Evolutionary conservation across 2,113 vertebrate species (phyloP), one percentile per base, ranked within the genome.

Genomic region (Podiceps cristatus): DNA sequence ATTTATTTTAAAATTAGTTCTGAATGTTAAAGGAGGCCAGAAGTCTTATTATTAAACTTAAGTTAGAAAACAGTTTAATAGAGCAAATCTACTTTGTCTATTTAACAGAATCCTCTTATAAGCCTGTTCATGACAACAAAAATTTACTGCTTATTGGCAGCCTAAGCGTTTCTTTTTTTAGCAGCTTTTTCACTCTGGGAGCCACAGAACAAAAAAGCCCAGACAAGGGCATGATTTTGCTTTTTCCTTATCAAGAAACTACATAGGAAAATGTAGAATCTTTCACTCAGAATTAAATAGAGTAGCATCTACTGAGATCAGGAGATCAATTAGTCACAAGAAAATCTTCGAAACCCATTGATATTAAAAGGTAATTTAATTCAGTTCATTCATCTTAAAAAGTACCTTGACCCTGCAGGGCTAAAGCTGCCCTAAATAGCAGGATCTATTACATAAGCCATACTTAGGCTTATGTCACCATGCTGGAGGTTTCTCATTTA

Each of bases 401-500:
- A 86, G 56, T 22, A 67, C 22, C 47, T 86, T 95, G 76, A 96
- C 73, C 76, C 72, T 78, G 63, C 47, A 86, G 55, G 59, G 59
- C 76, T 94, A 76, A 91, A 84, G 25, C 68, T 95, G 89, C 60
- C 80, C 93, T 86, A 87, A 89, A 92, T 52, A 95, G 83, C 47
- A 88, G 60, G 76, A 84, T 86, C 76, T 81, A 59, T 92, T 94
- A 88, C 83, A 95, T 92, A 96, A 96, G 96, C 91, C 94, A 81
- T 69, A 81, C 69, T 94, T 63, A 76, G 75, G 29, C 75, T 91
- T 91, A 94, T 87, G 64, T 83, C 71, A 94, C 47, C 40, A 45
- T 31, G 69, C 76, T 89, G 31, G 49, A 95, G 37, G 42, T 42
- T 66, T 91, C 59, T 91, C 68, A 91, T 95, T 86, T 81, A 75